phyloP scores from a whole-genome alignment of 2,113 vertebrate species.

The Pseudopipra pipra region DNA sequence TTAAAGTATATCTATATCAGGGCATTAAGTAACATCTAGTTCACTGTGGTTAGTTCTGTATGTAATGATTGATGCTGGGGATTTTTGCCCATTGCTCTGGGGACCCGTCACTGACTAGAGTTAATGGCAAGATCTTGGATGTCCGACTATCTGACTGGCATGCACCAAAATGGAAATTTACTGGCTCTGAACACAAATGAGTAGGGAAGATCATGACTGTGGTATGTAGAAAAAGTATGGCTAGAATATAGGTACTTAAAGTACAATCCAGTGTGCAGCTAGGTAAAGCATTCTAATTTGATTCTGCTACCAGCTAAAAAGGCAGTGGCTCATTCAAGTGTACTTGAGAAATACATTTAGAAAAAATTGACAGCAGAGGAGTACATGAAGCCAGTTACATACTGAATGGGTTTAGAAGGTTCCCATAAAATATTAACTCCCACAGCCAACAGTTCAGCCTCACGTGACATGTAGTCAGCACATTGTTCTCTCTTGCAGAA shows the following conservation, averaged over 20 bases:
- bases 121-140: neutral
- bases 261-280: neutral
- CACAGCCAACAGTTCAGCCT: neutral
- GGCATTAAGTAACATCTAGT: neutral
- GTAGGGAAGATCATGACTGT: neutral
- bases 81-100: neutral
- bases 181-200: neutral
- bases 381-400: neutral
- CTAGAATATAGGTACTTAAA: neutral
- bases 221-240: neutral
- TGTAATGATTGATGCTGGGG: neutral
- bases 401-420: neutral
- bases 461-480: neutral
- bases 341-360: neutral
- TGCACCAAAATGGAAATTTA: neutral
- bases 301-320: neutral
- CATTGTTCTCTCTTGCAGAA: neutral
- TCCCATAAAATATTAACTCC: slow-evolving; percentile 18
- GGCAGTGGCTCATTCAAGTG: neutral
- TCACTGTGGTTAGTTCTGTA: neutral
- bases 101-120: neutral
- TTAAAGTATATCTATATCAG: neutral
- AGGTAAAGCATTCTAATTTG: neutral
- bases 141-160: neutral
- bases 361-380: neutral